Percentiles rank a stretch among this genome's conserved stretches.
Conservation (phyloP, 2,888 invertebrate species). For the Clusia tigrina region DNA sequence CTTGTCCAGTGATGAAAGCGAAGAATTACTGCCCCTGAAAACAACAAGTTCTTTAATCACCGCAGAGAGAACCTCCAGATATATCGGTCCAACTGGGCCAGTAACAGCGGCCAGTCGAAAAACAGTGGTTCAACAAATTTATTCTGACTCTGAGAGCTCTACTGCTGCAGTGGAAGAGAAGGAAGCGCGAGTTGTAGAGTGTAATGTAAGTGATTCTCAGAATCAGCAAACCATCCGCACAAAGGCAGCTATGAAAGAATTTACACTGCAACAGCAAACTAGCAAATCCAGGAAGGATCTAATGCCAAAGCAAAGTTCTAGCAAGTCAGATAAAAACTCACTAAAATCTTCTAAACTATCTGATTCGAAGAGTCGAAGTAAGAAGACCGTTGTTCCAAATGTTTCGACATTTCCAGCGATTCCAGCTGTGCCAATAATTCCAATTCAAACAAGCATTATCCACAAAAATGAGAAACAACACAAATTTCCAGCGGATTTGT, state of each 20-base stretch:
- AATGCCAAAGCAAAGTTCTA: constrained; percentile 26
- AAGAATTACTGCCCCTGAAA: constrained; percentile 75
- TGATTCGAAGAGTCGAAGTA: constrained; percentile 15
- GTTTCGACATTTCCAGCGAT: constrained; percentile 26
- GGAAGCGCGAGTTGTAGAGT: constrained; percentile 67
- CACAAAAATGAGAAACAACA: constrained; percentile 37
- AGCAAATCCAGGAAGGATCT: constrained; percentile 44
- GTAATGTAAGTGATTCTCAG: constrained; percentile 74
- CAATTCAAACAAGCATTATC: too few relatives aligned
- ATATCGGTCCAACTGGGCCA: constrained; percentile 17
- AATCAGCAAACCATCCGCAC: constrained; percentile 75
- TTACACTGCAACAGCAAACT: constrained; percentile 66
- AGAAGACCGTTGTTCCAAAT: constrained; percentile 20
- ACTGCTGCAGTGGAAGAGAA: constrained; percentile 42
- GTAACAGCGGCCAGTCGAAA: constrained; percentile 50
- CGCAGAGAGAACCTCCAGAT: constrained; percentile 20
- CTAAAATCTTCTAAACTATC: constrained; percentile 5
- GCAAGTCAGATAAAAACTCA: constrained; percentile 11
- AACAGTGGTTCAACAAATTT: constrained; percentile 77
- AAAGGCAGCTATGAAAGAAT: constrained; percentile 87
- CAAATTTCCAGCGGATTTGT: constrained; percentile 74
- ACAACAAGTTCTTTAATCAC: constrained; percentile 13
- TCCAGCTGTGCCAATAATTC: too few relatives aligned
- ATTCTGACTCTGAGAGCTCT: constrained; percentile 76
- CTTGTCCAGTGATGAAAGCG: constrained; percentile 86